Conservation (phyloP, 2,113 vertebrate species). For the Anguilla rostrata region DNA sequence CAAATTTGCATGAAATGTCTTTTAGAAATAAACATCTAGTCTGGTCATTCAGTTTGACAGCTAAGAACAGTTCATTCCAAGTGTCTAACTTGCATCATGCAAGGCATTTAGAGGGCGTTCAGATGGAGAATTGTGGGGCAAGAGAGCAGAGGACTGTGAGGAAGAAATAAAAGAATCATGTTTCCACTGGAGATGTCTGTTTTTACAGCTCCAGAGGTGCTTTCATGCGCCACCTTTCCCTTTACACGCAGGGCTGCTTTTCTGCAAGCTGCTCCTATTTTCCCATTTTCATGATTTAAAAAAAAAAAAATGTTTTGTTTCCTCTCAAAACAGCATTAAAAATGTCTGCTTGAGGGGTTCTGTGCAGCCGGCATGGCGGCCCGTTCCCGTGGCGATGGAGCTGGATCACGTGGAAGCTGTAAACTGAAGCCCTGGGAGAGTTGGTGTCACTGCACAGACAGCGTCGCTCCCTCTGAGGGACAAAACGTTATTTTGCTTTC, state of each 20-base stretch:
- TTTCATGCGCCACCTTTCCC: not conserved
- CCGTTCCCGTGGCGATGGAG: slow-evolving; percentile 13
- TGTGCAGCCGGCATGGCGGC: slow-evolving; percentile 24
- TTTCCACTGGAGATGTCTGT: not conserved
- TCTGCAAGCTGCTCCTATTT: not conserved
- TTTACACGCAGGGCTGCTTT: not conserved
- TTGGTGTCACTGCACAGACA: slow-evolving; percentile 46
- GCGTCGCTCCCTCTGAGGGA: slow-evolving; percentile 31
- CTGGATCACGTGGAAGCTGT: slow-evolving; percentile 29
- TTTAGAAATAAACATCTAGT: not conserved
- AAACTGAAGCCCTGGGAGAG: slow-evolving; percentile 22
- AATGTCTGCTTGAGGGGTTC: slow-evolving; percentile 17
- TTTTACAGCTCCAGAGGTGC: not conserved
- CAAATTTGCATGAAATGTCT: not conserved
- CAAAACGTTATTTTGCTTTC: slow-evolving; percentile 33
- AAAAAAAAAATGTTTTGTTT: slow-evolving; percentile 1
- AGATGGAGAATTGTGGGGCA: not conserved
- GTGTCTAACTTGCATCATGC: not conserved
- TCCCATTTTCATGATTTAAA: not conserved
- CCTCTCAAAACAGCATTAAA: slow-evolving; percentile 25
- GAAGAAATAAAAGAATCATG: not conserved
- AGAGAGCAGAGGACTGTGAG: not conserved
- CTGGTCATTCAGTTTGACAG: not conserved
- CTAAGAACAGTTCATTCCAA: not conserved
- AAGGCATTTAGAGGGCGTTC: not conserved